These are phyloP conservation scores for Baryphthengus martii DNA, from an alignment of 2,113 vertebrate species.

Conservation along the genomic window DNA sequence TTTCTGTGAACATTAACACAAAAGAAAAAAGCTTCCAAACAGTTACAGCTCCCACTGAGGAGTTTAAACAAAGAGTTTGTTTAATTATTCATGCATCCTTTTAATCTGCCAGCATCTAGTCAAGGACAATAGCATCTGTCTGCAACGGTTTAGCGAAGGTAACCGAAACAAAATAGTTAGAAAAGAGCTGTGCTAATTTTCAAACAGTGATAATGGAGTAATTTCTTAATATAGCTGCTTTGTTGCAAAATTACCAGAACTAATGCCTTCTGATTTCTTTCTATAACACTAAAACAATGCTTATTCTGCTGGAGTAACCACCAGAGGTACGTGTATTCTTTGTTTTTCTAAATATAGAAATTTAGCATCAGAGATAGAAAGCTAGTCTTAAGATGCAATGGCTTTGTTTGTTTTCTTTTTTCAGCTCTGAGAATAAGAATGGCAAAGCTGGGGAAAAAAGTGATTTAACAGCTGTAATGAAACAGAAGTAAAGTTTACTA, in stretches of 20 bases:
- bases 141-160: background rate
- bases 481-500: background rate
- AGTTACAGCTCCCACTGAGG: background rate
- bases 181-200: background rate
- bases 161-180: background rate
- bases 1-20: background rate
- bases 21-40: background rate
- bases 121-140: background rate
- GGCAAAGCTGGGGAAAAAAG: slow-evolving; percentile 83
- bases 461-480: slow-evolving; percentile 68
- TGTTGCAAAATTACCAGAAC: slow-evolving; percentile 55
- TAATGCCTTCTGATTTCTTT: slow-evolving; percentile 68
- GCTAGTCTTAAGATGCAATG: background rate
- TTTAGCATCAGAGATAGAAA: slow-evolving; percentile 5
- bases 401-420: slow-evolving; percentile 55
- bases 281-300: slow-evolving; percentile 70
- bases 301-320: slow-evolving; percentile 66
- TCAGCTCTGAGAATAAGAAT: slow-evolving; percentile 85
- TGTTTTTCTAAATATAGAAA: slow-evolving; percentile 43
- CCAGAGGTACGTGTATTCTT: slow-evolving; percentile 70
- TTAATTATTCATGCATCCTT: slow-evolving; percentile 12
- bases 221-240: background rate
- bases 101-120: background rate
- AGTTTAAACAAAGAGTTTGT: slow-evolving; percentile 4
- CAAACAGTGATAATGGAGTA: background rate